These are phyloP conservation scores for Zosterops hypoxanthus DNA, from an alignment of 2,113 vertebrate species.

Conservation along the genomic window DNA sequence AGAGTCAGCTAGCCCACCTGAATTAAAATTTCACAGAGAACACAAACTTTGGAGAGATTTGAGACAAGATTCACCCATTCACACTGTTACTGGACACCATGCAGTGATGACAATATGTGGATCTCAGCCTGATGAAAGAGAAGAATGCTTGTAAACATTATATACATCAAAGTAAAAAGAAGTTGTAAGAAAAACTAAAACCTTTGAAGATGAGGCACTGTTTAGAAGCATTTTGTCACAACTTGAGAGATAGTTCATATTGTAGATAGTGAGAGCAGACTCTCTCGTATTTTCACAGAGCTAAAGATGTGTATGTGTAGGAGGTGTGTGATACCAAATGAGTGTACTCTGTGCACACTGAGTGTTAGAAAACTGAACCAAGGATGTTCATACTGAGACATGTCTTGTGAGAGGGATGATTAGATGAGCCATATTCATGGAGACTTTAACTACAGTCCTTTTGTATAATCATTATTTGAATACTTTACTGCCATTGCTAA, in stretches of 20 bases:
- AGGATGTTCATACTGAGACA: background rate
- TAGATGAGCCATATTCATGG: background rate
- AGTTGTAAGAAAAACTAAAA: background rate
- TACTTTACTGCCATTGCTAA: background rate
- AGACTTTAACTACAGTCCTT: background rate
- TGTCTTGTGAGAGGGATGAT: background rate
- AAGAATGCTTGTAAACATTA: background rate
- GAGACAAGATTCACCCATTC: background rate
- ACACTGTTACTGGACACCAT: background rate
- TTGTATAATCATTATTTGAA: background rate
- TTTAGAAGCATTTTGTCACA: background rate
- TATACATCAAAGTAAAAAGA: background rate
- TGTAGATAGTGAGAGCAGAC: background rate
- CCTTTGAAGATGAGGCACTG: background rate
- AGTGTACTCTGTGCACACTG: background rate
- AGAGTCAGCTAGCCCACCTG: background rate
- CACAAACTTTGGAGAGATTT: background rate
- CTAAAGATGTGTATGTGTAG: fast-evolving
- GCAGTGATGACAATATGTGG: background rate
- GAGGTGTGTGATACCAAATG: background rate
- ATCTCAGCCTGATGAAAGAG: background rate
- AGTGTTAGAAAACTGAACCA: background rate
- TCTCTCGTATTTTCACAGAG: background rate
- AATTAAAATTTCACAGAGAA: background rate
- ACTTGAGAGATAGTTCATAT: background rate